Evolutionary conservation across 2,797 vertebrate species (phyloP), one percentile per base, ranked within the genome.

Genomic region (Crax fasciolata): DNA sequence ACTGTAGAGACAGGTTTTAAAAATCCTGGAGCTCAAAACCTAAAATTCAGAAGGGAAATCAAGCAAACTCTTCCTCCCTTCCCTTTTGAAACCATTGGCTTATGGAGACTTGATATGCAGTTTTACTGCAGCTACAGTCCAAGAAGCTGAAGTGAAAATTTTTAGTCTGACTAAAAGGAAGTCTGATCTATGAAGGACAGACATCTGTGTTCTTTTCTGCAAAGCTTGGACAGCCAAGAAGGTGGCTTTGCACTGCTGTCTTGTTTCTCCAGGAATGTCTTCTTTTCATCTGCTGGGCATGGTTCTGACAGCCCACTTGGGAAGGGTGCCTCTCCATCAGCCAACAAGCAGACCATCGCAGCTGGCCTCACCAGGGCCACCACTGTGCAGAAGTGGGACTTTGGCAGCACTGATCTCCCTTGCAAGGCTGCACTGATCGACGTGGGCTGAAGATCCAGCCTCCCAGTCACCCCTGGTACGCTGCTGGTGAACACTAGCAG

Each of bases 301-400:
- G 12, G 8, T 55, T 65, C 23, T 15, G 72, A 61, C 79, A 87
- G 72, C 3, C 21, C 30, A 9, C 20, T 38, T 55, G 46, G 23
- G 8, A 62, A 55, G 30, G 16, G 5, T 41, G 10, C 16, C 9
- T 28, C 13, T 67, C 67, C 15, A 12, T 43, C 72, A 77, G 9
- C 13, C 58, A 65, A 10, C 25, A 48, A 25, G 51, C 25, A 72
- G 38, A 38, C 21, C 61, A 63, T 24, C 38, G n/a, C 0, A 0
- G 1, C 30, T 32, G 21, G 10, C 13, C n/a, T 67, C n/a, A 24
- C 8, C 32, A 78, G 44, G 65, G 28, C 28, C 65, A 28, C 18
- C 39, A 39, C 24, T 5, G 8, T 24, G 30, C 59, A 74, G 38
- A 54, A 71, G 8, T 24, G 17, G 35, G 28, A 59, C 12, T 87